phyloP scores from a whole-genome alignment of 53 echinoderm and acorn worm species.

The Paracentrotus lividus region DNA sequence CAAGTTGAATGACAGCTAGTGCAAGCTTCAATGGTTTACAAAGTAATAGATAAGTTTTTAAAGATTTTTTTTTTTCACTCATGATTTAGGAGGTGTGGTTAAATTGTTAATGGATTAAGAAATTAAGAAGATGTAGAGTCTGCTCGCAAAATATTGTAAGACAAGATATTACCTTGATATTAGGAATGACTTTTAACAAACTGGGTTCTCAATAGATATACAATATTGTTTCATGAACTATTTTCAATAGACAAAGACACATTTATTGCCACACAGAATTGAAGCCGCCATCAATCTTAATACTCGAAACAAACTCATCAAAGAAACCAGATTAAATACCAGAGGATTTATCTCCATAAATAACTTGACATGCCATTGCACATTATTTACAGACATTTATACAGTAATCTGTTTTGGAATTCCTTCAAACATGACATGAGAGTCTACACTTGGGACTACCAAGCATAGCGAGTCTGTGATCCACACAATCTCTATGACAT shows the following conservation, averaged over 20 bases:
- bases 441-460: not conserved
- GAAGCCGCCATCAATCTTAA: not conserved
- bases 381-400: not conserved
- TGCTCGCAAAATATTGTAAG: not conserved
- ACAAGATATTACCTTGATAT: not conserved
- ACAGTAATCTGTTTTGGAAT: not conserved
- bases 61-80: no score
- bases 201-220: not conserved
- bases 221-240: not conserved
- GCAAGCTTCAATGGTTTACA: not conserved
- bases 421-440: not conserved
- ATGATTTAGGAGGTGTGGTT: no score
- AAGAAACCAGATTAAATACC: not conserved
- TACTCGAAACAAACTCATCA: not conserved
- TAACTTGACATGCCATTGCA: not conserved
- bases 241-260: not conserved
- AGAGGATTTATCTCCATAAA: not conserved
- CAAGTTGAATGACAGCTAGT: not conserved
- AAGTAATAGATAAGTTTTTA: not conserved
- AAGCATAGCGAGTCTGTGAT: not conserved
- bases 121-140: not conserved
- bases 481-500: not conserved
- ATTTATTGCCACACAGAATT: not conserved
- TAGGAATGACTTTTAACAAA: no score
- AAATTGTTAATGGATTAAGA: no score